These are phyloP conservation scores for Xenotilapia longispinis DNA, from an alignment of 2,113 vertebrate genomes.

Conservation along the genomic window DNA sequence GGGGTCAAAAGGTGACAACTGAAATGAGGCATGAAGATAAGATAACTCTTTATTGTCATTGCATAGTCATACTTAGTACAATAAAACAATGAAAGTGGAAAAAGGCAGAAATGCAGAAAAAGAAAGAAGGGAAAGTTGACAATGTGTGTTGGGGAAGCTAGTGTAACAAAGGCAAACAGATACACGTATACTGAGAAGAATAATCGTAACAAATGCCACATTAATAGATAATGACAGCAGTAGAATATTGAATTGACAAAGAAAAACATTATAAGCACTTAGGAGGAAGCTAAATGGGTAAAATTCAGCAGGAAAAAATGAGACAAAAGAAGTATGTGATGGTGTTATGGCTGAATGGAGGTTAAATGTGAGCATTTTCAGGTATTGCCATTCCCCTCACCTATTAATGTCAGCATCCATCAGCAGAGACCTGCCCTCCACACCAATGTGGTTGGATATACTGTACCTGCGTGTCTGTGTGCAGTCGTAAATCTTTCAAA, in stretches of 20 bases:
- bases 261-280: not conserved
- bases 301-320: not conserved
- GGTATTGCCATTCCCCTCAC: not conserved
- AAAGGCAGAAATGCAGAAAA: not conserved
- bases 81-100: not conserved
- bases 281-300: not conserved
- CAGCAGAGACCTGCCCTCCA: slow-evolving; percentile 1
- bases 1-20: not conserved
- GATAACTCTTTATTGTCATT: not conserved
- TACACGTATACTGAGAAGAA: not conserved
- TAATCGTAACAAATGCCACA: not conserved
- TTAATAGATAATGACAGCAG: not conserved
- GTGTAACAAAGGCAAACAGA: not conserved
- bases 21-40: not conserved
- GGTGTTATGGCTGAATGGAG: not conserved
- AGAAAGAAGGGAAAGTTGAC: not conserved
- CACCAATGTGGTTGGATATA: not conserved
- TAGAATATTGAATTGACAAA: not conserved
- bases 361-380: not conserved
- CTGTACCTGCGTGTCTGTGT: not conserved
- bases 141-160: not conserved
- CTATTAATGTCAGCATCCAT: not conserved
- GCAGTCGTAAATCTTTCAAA: not conserved
- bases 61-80: not conserved
- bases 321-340: not conserved